Conservation (phyloP, 2,797 vertebrate genomes). For the Kryptolebias ocellatus region DNA sequence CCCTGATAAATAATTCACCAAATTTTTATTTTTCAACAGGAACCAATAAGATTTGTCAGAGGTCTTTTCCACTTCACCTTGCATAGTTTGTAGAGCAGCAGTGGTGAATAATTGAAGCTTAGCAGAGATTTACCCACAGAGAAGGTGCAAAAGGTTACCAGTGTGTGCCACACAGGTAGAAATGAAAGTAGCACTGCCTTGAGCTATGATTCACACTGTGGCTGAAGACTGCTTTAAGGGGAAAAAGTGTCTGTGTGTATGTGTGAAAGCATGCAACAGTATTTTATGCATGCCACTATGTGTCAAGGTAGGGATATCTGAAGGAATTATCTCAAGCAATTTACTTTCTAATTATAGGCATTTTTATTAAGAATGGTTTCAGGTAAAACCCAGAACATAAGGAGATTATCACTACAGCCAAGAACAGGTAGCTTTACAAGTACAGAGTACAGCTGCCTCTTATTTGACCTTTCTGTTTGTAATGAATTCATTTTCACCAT, state of each 20-base stretch:
- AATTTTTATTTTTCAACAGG: conserved; percentile 13
- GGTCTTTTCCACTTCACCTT: conserved; percentile 13
- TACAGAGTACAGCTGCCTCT: background rate
- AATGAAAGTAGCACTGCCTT: conserved; percentile 2
- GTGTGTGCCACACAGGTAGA: conserved; percentile 28
- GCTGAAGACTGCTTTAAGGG: background rate
- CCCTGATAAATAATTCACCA: conserved; percentile 43
- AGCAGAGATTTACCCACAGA: conserved; percentile 49
- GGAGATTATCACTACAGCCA: conserved; percentile 17
- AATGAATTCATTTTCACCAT: conserved; percentile 4
- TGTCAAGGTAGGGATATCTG: conserved; percentile 24
- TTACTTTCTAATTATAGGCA: conserved; percentile 37
- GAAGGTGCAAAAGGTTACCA: conserved; percentile 46
- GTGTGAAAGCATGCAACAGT: background rate
- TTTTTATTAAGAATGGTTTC: conserved; percentile 28
- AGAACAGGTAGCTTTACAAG: conserved; percentile 13
- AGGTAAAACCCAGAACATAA: conserved; percentile 25
- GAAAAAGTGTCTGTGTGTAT: background rate
- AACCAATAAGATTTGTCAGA: conserved; percentile 31
- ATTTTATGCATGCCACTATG: background rate
- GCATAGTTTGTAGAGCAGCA: conserved; percentile 32
- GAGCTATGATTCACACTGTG: conserved; percentile 12
- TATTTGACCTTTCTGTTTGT: background rate
- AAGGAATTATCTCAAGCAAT: conserved; percentile 30
- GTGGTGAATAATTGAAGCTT: conserved; percentile 63